Conservation (phyloP, 1,140 invertebrate species). For the Hormaphis cornu region DNA sequence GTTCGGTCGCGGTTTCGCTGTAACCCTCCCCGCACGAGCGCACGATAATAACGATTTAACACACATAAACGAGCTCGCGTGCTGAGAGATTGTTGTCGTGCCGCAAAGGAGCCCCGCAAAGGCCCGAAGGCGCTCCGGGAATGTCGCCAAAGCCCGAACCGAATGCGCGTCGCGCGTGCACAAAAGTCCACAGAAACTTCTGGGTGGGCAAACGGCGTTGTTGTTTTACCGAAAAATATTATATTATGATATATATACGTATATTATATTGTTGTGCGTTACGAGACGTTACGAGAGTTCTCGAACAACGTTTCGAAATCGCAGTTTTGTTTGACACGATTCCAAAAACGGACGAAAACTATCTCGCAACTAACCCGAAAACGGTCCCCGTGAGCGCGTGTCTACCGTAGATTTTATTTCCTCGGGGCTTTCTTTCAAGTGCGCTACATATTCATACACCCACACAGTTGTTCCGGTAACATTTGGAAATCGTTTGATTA, state of each 20-base stretch:
- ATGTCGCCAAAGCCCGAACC: constrained; percentile 20
- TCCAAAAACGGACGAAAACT: constrained; percentile 2
- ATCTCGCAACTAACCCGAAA: not conserved
- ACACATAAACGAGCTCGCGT: not conserved
- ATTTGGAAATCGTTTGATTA: no score
- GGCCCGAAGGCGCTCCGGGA: constrained; percentile 21
- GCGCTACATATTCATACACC: no score
- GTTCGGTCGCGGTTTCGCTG: no score
- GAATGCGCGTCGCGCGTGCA: not conserved
- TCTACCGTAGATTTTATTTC: no score
- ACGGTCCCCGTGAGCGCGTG: no score
- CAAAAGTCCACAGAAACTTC: constrained; percentile 8
- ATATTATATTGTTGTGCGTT: no score
- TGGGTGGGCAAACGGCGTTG: not conserved
- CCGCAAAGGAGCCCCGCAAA: not conserved
- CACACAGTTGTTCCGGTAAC: no score
- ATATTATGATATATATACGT: no score
- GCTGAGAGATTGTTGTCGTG: constrained; percentile 16
- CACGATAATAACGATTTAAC: no score
- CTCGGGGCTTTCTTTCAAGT: no score
- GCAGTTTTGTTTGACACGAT: constrained; percentile 8
- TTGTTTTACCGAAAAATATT: constrained; percentile 5
- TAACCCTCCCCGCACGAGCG: no score
- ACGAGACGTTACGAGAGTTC: no score
- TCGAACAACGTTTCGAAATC: constrained; percentile 10